Percentiles rank a stretch among this genome's conserved stretches.
Evolutionary conservation across 2,113 vertebrate genomes (phyloP).

Genomic region (Hippolais icterina): DNA sequence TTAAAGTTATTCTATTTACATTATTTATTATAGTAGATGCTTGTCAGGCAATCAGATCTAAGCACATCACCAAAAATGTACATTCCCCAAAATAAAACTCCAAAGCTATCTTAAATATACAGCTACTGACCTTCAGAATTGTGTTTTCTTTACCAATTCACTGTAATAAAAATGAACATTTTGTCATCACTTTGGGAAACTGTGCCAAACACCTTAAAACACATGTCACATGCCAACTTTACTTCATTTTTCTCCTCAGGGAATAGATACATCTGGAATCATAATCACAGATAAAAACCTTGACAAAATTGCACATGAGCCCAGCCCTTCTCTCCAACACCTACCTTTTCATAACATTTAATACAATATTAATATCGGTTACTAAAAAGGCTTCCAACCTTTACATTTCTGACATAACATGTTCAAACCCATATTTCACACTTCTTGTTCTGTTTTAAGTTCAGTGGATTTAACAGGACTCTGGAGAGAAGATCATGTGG

Average conservation of each 20-base stretch:
- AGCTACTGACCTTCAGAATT: slow-evolving; percentile 65
- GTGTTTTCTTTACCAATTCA: slow-evolving; percentile 65
- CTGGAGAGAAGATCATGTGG: slow-evolving; percentile 77
- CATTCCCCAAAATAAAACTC: slow-evolving; percentile 45
- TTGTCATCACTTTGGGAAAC: slow-evolving; percentile 81
- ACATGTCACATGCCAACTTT: slow-evolving; percentile 80
- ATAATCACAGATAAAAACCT: slow-evolving; percentile 82
- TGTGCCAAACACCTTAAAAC: slow-evolving; percentile 82
- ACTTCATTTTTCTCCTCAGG: slow-evolving; percentile 74
- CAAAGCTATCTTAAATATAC: slow-evolving; percentile 35
- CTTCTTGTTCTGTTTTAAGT: slow-evolving; percentile 82
- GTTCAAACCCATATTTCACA: slow-evolving; percentile 81
- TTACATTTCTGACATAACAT: slow-evolving; percentile 73
- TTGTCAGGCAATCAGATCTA: slow-evolving; percentile 28
- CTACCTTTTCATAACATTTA: slow-evolving; percentile 79
- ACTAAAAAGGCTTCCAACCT: slow-evolving; percentile 79
- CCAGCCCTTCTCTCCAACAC: slow-evolving; percentile 68
- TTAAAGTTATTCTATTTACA: not conserved
- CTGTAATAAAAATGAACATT: slow-evolving; percentile 78
- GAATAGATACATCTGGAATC: slow-evolving; percentile 80
- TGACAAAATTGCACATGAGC: slow-evolving; percentile 79
- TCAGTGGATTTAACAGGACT: slow-evolving; percentile 81
- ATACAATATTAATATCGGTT: slow-evolving; percentile 82
- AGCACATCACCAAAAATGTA: slow-evolving; percentile 9
- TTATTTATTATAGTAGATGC: slow-evolving; percentile 37